Percentiles rank a stretch among this genome's conserved stretches.
These are phyloP conservation scores for Cichlasoma orientale DNA, from an alignment of 2,797 vertebrate species.

Conservation along the genomic window DNA sequence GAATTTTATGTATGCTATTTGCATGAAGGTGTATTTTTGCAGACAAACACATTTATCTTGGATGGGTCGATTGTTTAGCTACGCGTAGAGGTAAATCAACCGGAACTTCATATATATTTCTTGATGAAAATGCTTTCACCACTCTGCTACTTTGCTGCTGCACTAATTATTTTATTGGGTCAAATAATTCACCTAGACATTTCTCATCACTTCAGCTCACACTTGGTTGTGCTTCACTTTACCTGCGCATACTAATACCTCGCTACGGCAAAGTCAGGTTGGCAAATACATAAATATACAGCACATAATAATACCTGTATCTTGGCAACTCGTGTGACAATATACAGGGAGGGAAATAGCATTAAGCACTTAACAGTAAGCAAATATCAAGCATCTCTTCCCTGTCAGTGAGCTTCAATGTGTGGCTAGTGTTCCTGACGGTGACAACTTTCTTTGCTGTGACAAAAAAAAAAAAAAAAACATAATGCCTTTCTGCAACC, in stretches of 20 bases:
- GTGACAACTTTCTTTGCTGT: conserved; percentile 9
- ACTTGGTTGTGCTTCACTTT: conserved; percentile 62
- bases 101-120: conserved; percentile 64
- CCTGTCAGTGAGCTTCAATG: conserved; percentile 8
- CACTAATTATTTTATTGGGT: conserved; percentile 79
- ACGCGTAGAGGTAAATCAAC: conserved; percentile 70
- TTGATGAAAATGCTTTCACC: conserved; percentile 81
- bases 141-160: conserved; percentile 53
- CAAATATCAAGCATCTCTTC: conserved; percentile 2
- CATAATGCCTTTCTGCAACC: not conserved
- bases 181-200: conserved; percentile 73
- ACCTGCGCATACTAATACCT: conserved; percentile 58
- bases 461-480: not conserved
- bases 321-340: conserved; percentile 35
- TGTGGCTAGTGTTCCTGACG: not conserved
- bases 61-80: conserved; percentile 71
- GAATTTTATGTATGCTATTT: conserved; percentile 73
- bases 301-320: conserved; percentile 31
- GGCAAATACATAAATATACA: conserved; percentile 49
- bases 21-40: conserved; percentile 68
- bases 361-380: conserved; percentile 27
- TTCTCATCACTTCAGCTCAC: conserved; percentile 59
- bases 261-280: conserved; percentile 30
- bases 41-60: conserved; percentile 74
- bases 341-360: not conserved